Evolutionary conservation across 1,140 invertebrate genomes (phyloP), one percentile per base, ranked within the genome.

Genomic region (Danaus plexippus): DNA sequence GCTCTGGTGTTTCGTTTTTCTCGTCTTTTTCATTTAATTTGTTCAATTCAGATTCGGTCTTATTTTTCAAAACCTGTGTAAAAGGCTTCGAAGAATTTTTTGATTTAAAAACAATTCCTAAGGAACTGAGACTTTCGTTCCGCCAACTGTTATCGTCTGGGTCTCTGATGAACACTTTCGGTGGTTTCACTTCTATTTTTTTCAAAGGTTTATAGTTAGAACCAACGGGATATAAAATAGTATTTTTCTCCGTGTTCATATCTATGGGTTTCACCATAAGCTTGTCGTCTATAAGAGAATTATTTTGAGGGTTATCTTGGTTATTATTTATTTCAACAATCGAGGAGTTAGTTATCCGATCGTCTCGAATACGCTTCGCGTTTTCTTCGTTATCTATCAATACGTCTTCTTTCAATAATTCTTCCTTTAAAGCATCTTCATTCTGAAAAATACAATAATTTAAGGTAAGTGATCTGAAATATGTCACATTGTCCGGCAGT

Each of bases 121-220:
- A 51, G 1, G 78, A 82, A 68, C 75, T 86, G 44, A 86, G 69
- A 56, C 83, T 85, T 70, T 85, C 80, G 54, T 85, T 86, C 71
- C 83, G 77, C 83, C 83, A 86, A 51, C 80, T 86, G 50, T 85
- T 84, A 53, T 86, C 83, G 51, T 86, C 80, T 0, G 83, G 83
- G 47, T 86, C 73, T 68, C 81, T 63, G 41, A 79, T 56, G 57
- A 81, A 79, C 9, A 62, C 70, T 54, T 83, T 85, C 1, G 75
- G 66, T 13, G 80, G 69, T 54, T 75, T 70, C 4, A 86, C 75
- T 52, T 86, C 83, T 32, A 86, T 71, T 69, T 81, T 83, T 52
- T 83, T 85, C 59, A 80, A 68, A 10, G 75, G 76, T 57, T 77
- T 86, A 54, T 86, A 86, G 45, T 78, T 86, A 13, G 80, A 67